Percentiles rank a stretch among this genome's conserved stretches.
These are phyloP conservation scores for Rhagoletis pomonella DNA, from an alignment of 1,140 invertebrate species.

Conservation along the genomic window DNA sequence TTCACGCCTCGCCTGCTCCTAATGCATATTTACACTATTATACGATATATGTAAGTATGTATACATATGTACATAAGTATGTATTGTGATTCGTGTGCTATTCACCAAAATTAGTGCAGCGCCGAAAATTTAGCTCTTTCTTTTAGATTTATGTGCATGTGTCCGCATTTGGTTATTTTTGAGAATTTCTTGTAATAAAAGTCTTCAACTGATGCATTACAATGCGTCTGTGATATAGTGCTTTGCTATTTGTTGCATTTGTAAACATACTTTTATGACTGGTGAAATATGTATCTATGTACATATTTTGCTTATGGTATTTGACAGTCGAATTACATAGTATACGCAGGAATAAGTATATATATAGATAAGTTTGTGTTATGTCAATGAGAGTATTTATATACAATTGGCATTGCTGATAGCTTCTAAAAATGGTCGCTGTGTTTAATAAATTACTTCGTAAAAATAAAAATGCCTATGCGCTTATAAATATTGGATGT, in stretches of 20 bases:
- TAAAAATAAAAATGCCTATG: neutral
- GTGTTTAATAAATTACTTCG: neutral
- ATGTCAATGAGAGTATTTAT: too few relatives aligned
- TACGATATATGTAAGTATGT: neutral
- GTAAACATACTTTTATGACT: slow-evolving; percentile 11
- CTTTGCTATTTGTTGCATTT: neutral
- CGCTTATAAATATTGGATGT: too few relatives aligned
- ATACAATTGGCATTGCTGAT: too few relatives aligned
- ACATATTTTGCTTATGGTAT: neutral
- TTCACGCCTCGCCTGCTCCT: neutral
- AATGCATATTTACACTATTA: neutral
- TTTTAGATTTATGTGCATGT: neutral
- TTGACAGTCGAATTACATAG: neutral
- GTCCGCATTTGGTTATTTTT: neutral
- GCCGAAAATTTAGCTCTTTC: neutral
- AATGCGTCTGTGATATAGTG: neutral
- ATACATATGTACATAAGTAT: neutral
- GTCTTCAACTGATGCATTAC: slow-evolving; percentile 6
- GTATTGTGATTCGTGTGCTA: neutral
- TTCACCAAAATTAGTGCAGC: neutral
- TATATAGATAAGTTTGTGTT: too few relatives aligned
- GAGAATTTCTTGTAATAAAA: neutral
- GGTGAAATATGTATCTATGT: too few relatives aligned
- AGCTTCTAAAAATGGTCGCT: too few relatives aligned
- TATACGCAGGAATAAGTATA: too few relatives aligned